These are phyloP conservation scores for Anthopleura sola DNA, from an alignment of 64 coral and sea anemone species.

Conservation along the genomic window DNA sequence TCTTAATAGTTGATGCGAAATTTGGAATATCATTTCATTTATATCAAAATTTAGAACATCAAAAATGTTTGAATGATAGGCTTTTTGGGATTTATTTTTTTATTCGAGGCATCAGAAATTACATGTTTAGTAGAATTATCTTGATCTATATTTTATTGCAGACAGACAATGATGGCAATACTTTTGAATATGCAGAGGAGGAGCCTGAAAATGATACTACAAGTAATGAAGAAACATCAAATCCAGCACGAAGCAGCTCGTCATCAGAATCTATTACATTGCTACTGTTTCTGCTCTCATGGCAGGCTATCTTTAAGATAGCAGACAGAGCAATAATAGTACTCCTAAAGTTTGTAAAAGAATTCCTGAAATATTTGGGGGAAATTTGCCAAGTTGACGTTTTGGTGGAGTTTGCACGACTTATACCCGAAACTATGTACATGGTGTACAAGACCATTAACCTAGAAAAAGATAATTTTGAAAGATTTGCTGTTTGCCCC, in stretches of 20 bases:
- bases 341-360: conserved; percentile 37
- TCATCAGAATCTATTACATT: conserved; percentile 50
- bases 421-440: conserved; percentile 35
- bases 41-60: no score
- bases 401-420: conserved; percentile 27
- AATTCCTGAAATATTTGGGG: conserved; percentile 1
- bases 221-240: not conserved
- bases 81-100: no score
- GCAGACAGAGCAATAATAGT: conserved; percentile 44
- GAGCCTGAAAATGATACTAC: not conserved
- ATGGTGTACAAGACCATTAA: conserved; percentile 18
- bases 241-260: not conserved
- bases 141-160: not conserved
- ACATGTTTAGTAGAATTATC: no score
- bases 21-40: no score
- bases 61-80: no score
- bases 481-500: conserved; percentile 21
- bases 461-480: conserved; percentile 25
- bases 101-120: no score
- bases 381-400: conserved; percentile 4
- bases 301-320: conserved; percentile 45
- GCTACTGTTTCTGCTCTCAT: conserved; percentile 44
- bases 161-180: not conserved
- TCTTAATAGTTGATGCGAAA: no score
- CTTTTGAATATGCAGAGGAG: not conserved